These are phyloP conservation scores for Platyscelio sp. DNA, from an alignment of 2,888 invertebrate genomes.

Conservation along the genomic window DNA sequence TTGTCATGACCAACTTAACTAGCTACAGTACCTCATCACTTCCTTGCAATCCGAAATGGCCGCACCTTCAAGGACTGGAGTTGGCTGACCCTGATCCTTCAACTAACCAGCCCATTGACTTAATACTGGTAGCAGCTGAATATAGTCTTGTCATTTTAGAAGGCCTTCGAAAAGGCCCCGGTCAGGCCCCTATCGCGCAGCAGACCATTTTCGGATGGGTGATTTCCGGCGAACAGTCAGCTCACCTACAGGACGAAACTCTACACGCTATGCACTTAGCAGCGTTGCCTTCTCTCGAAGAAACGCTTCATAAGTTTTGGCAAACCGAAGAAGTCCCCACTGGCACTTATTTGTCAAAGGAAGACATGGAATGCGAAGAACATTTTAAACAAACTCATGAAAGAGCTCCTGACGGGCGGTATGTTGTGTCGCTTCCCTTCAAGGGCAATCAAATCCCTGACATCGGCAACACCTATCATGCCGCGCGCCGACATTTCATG, in stretches of 20 bases:
- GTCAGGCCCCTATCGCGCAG: not conserved
- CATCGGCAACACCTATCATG: not conserved
- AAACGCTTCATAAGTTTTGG: not conserved
- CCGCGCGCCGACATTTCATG: not conserved
- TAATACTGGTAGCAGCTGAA: not conserved
- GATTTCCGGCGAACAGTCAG: not conserved
- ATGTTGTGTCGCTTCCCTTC: slow-evolving; percentile 1
- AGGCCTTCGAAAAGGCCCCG: not conserved
- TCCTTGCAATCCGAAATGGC: not conserved
- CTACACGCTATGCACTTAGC: no score
- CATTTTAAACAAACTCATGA: not conserved
- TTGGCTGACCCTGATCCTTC: not conserved
- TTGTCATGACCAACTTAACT: no score
- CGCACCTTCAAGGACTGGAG: not conserved
- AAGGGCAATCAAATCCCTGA: not conserved
- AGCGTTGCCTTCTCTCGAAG: not conserved
- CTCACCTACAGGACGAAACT: no score
- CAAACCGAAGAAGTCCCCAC: not conserved
- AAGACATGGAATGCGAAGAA: not conserved
- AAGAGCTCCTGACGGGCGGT: not conserved
- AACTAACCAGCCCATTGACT: not conserved
- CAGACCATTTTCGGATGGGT: slow-evolving; percentile 13
- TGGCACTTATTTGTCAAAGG: not conserved
- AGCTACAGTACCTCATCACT: no score
- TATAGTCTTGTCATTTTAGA: not conserved